Evolutionary conservation across 2,888 invertebrate genomes (phyloP).

Genomic region (Eudemis profundana): DNA sequence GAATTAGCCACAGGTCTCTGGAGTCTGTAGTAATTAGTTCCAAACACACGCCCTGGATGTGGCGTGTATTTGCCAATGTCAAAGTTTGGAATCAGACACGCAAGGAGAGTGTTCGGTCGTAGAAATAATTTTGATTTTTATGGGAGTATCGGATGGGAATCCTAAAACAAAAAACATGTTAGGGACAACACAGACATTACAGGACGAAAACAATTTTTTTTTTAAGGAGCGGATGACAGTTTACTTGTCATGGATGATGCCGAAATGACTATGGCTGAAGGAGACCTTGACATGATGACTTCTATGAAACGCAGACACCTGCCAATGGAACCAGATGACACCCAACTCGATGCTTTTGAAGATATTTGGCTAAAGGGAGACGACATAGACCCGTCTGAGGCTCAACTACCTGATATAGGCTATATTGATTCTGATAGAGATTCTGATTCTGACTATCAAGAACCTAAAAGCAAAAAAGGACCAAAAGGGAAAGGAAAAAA

Average conservation of each 20-base stretch:
- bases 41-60: no score
- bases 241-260: slow-evolving; percentile 83
- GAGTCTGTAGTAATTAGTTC: no score
- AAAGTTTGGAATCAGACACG: no score
- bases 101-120: no score
- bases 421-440: slow-evolving; percentile 80
- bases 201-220: no score
- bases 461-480: slow-evolving; percentile 61
- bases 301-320: slow-evolving; percentile 76
- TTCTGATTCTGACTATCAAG: slow-evolving; percentile 78
- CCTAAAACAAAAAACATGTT: no score
- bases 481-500: slow-evolving; percentile 52
- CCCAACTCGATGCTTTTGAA: slow-evolving; percentile 89
- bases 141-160: no score
- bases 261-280: slow-evolving; percentile 83
- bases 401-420: slow-evolving; percentile 77
- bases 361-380: slow-evolving; percentile 93
- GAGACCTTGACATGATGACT: slow-evolving; percentile 82
- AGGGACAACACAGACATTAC: no score
- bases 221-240: no score
- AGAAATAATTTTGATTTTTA: no score
- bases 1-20: no score
- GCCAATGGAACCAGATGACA: slow-evolving; percentile 87
- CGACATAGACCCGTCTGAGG: slow-evolving; percentile 87
- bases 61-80: no score